A percentile compares a stretch with the other conserved stretches of the same genome.
phyloP scores from a whole-genome alignment of 2,888 invertebrate genomes.

The Pachycephus smyrnensis region DNA sequence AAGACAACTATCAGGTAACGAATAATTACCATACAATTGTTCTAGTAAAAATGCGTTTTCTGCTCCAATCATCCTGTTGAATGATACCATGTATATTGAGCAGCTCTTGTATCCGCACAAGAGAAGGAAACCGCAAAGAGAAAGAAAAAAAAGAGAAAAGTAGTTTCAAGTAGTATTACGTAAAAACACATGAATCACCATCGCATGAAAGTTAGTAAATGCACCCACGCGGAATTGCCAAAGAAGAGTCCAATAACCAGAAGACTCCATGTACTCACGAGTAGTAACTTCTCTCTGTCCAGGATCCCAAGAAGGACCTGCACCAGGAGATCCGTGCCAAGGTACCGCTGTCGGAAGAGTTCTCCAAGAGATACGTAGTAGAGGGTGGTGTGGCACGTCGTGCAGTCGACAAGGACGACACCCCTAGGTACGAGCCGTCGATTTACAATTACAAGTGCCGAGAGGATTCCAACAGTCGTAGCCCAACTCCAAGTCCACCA shows the following conservation, averaged over 20 bases:
- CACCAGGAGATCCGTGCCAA: constrained; percentile 49
- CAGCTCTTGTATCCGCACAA: background rate
- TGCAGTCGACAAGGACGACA: constrained; percentile 54
- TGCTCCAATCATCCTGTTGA: background rate
- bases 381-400: constrained; percentile 60
- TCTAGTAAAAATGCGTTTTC: background rate
- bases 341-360: constrained; percentile 56
- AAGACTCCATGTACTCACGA: background rate
- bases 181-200: background rate
- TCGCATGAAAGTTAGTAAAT: background rate
- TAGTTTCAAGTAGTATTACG: background rate
- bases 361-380: constrained; percentile 57
- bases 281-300: constrained; percentile 6
- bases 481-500: constrained; percentile 51
- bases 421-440: constrained; percentile 59
- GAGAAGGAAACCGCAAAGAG: background rate
- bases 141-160: background rate
- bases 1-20: constrained; percentile 51
- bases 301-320: constrained; percentile 56
- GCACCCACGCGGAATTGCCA: constrained; percentile 1
- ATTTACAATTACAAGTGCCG: constrained; percentile 61
- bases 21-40: background rate
- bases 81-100: background rate
- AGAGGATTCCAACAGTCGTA: constrained; percentile 48
- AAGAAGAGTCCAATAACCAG: background rate